Base-by-base conservation (phyloP, 2,888 invertebrate species). In the Rhopalosiphum nymphaeae region DNA sequence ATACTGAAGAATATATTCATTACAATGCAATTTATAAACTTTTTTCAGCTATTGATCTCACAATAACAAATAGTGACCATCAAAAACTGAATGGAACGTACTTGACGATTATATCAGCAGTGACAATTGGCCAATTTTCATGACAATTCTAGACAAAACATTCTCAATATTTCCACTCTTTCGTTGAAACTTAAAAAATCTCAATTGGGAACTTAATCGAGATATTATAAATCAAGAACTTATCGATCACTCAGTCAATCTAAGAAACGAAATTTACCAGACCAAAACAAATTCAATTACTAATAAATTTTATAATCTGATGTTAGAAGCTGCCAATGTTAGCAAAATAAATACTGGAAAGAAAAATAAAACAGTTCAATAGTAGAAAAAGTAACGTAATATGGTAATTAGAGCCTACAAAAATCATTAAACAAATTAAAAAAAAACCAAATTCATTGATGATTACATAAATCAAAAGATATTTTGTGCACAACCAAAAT, bases 371-470 rank as follows among this genome's bases (percentile, higher is more conserved):
- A n/a, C 61, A 16, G 92, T 92, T 25, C 87, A 61, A 7, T 92
- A 61, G 92, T 92, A 87, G 61, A 92, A 92, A 11, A 92, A 61
- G 21, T 86, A 92, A 21, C 87, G 87, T 46, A 57, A 44, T 26
- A 3, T 0, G 0, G 92, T 87, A n/a, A 92, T 92, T 46, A 92
- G 9, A n/a, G 25, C 42, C 10, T 92, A 92, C 25, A 92, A 92
- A 92, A 92, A 92, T 13, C 92, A 2, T 61, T 89, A 89, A 89
- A 89, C 89, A 89, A 46, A 61, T 89, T 89, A 16, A 89, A 78
- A 86, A 86, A 92, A n/a, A 92, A n/a, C 92, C 46, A 92, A 92
- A 92, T 21, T 3, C 0, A 21, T n/a, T 7, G 46, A 86, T 2
- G 86, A 61, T 13, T 61, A 92, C 46, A 92, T 87, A 87, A 46